phyloP scores from a whole-genome alignment of 2,797 vertebrate genomes.

The Myiotriccus ornatus region DNA sequence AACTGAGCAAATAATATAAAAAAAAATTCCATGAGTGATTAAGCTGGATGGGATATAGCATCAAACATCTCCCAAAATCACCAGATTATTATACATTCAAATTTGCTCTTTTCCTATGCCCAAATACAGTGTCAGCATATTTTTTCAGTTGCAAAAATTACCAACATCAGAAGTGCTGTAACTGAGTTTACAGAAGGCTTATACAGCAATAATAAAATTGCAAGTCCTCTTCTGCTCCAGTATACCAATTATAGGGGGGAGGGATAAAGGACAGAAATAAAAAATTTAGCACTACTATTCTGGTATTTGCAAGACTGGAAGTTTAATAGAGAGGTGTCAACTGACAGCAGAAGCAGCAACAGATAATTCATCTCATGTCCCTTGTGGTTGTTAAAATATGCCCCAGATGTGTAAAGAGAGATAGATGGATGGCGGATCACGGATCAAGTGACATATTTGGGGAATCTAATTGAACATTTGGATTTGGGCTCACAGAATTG shows the following conservation, averaged over 20 bases:
- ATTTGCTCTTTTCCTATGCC: neutral
- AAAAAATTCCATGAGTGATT: neutral
- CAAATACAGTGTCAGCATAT: conserved; percentile 27
- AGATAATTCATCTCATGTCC: neutral
- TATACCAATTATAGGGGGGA: neutral
- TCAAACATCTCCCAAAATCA: neutral
- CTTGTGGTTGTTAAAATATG: neutral
- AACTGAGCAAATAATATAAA: neutral
- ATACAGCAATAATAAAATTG: conserved; percentile 33
- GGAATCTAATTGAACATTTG: neutral
- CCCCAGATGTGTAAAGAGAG: neutral
- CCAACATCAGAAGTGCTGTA: conserved; percentile 9
- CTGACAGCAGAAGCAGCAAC: neutral
- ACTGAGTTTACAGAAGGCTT: conserved; percentile 33
- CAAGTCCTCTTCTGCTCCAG: neutral
- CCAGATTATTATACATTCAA: conserved; percentile 21
- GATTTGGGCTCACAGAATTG: neutral
- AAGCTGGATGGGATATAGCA: conserved; percentile 5
- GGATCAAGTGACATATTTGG: neutral
- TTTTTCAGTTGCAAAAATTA: conserved; percentile 38
- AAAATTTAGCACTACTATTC: neutral
- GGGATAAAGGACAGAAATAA: neutral
- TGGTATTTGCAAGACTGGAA: neutral
- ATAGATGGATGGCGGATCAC: neutral
- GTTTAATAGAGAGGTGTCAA: neutral